These are phyloP conservation scores for Trinorchestia longiramus DNA, from an alignment of 1,140 invertebrate species.

Conservation along the genomic window DNA sequence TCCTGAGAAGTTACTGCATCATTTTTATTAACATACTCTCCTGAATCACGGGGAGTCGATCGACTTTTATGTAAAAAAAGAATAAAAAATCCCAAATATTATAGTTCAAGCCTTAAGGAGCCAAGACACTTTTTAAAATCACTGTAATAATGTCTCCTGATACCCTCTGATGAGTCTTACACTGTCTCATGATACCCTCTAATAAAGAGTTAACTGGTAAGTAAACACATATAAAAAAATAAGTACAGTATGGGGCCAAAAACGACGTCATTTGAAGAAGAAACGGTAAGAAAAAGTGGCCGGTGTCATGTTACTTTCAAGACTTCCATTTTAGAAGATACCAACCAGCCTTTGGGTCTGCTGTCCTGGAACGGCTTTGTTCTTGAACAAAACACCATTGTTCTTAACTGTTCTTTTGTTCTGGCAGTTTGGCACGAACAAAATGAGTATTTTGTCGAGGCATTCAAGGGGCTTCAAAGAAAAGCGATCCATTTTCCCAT, in stretches of 20 bases:
- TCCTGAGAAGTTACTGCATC: too few species aligned
- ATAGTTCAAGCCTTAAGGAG: too few species aligned
- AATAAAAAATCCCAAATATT: too few species aligned
- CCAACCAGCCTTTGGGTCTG: not conserved
- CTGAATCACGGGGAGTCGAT: too few species aligned
- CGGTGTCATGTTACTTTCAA: not conserved
- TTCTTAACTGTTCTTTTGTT: slow-evolving; percentile 49
- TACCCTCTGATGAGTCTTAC: not conserved
- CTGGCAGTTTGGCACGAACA: not conserved
- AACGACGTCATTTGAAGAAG: not conserved
- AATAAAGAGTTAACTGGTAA: not conserved
- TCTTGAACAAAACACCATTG: slow-evolving; percentile 5
- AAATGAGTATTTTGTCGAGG: slow-evolving; percentile 29
- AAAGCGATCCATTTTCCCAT: not conserved
- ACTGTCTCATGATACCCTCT: not conserved
- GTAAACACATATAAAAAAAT: not conserved
- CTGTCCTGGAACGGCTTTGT: slow-evolving; percentile 18
- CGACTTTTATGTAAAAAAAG: too few species aligned
- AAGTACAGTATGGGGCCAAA: not conserved
- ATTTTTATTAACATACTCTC: too few species aligned
- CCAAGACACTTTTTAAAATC: too few species aligned
- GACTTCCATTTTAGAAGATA: slow-evolving; percentile 36
- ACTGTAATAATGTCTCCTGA: not conserved
- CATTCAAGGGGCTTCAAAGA: not conserved
- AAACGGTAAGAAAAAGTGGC: not conserved